Conservation (phyloP, 2,888 invertebrate species). For the Spodoptera picta region DNA sequence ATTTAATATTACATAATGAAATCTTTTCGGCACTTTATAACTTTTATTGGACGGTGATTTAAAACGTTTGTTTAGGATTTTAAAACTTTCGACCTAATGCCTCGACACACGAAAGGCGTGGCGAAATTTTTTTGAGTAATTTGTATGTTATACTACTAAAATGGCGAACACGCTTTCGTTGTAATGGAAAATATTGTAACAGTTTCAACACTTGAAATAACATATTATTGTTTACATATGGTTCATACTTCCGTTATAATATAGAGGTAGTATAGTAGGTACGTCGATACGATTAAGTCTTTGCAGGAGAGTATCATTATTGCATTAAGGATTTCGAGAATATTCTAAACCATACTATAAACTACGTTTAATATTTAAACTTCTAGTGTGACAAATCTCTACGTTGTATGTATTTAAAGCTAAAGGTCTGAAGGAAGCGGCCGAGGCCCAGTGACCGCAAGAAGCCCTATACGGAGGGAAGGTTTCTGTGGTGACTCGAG, state of each 20-base stretch:
- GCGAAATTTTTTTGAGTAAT: not conserved
- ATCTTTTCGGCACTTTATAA: conserved; percentile 10
- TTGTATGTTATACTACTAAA: no score
- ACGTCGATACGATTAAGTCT: no score
- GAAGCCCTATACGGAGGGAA: conserved; percentile 75
- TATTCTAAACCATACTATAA: no score
- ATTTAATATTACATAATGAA: conserved; percentile 28
- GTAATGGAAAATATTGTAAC: no score
- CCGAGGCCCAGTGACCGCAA: conserved; percentile 76
- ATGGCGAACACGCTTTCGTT: no score
- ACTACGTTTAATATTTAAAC: not conserved
- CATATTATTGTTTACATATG: no score
- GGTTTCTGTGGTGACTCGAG: conserved; percentile 67
- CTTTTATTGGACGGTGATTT: conserved; percentile 17
- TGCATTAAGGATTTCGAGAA: no score
- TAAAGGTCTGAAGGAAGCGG: conserved; percentile 75
- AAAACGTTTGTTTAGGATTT: not conserved
- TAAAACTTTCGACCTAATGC: not conserved
- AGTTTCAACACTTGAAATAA: no score
- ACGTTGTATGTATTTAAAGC: conserved; percentile 18
- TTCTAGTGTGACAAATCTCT: conserved; percentile 8
- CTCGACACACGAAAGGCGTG: not conserved
- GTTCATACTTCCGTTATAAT: no score
- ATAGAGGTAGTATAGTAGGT: no score
- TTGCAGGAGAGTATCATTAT: no score